Evolutionary conservation across 2,797 vertebrate genomes (phyloP).

Genomic region (Alcedo atthis): DNA sequence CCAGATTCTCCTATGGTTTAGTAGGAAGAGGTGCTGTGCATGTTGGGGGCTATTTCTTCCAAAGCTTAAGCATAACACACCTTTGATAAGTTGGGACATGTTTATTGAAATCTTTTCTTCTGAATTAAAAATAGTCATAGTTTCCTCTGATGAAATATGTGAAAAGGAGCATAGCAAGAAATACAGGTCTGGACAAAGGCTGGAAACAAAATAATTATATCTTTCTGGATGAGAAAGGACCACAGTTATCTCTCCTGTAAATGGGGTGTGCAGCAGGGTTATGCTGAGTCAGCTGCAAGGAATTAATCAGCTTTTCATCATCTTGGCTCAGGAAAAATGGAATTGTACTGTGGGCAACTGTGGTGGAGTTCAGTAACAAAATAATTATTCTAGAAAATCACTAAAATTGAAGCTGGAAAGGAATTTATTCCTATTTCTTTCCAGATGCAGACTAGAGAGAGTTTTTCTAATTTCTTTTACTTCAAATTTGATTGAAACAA

Average conservation of each 20-base stretch:
- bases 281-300: slow-evolving; percentile 11
- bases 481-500: neutral
- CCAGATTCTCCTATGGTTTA: neutral
- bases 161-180: neutral
- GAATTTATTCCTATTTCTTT: neutral
- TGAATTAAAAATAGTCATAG: neutral
- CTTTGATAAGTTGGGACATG: neutral
- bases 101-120: neutral
- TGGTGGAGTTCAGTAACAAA: neutral
- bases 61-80: neutral
- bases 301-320: slow-evolving; percentile 17
- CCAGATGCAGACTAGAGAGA: neutral
- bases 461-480: neutral
- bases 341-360: neutral
- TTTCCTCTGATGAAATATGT: neutral
- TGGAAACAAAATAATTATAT: neutral
- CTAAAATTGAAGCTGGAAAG: neutral
- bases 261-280: neutral
- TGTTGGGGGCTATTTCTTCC: neutral
- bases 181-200: neutral
- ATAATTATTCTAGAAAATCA: neutral
- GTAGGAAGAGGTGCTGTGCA: neutral
- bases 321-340: neutral
- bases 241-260: neutral
- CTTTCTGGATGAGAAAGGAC: neutral